Evolutionary conservation across 2,113 vertebrate species (phyloP), one percentile per base, ranked within the genome.

Genomic region (Pholis gunnellus): DNA sequence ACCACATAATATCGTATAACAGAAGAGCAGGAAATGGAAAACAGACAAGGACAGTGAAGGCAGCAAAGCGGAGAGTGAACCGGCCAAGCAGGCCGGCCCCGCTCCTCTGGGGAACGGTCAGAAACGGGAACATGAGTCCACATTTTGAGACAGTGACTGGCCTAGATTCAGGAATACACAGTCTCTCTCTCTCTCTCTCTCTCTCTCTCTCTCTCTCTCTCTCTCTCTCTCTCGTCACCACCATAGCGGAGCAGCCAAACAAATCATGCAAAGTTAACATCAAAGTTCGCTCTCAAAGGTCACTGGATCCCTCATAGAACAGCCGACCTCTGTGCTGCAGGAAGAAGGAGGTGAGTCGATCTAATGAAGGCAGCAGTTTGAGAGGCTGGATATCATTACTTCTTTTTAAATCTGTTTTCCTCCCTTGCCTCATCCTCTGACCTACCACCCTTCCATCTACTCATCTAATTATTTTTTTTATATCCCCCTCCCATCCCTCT

Each of bases 71-170:
- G 85, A 84, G 81, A 57, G 78, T 65, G 66, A 90, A 81, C 61
- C 70, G 82, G 71, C 82, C 46, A 25, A 61, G 75, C 76, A 80
- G 31, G 31, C 31, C 3, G 81, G 86, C 83, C 81, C 20, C 17
- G 61, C 71, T 87, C 83, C 91, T 92, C 89, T 15, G 59, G 88
- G 89, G 66, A 91, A 92, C 34, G 75, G 46, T 71, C 83, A 59
- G 79, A 92, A 93, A 91, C 31, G 71, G 85, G 89, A 94, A 89
- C 87, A 87, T 86, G 89, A 88, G 85, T 93, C 90, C 89, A 91
- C 84, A 89, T 91, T 91, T 92, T 84, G 87, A 88, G 88, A 94
- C 88, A 93, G 82, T 90, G 79, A 89, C 87, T 94, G 92, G 87
- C 93, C 92, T 91, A 94, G 81, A 89, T 94, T 93, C 75, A 87